Percentiles rank a stretch among this genome's conserved stretches.
Conservation (phyloP, 2,113 vertebrate species). For the Alouatta palliata region DNA sequence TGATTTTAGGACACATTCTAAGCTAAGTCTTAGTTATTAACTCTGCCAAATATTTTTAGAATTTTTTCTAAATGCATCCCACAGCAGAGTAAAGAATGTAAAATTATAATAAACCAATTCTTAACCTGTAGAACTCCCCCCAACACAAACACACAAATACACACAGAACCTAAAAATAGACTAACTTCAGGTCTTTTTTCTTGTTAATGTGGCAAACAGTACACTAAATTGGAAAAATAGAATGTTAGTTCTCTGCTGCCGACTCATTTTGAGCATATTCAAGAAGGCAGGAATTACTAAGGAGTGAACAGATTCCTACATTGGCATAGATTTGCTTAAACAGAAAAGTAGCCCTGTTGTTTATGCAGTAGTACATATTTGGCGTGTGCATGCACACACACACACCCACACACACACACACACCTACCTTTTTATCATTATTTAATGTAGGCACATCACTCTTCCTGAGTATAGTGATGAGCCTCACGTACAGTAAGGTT, state of each 20-base stretch:
- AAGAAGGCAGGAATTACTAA: neutral
- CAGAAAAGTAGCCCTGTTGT: neutral
- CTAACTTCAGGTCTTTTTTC: neutral
- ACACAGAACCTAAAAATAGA: too few relatives aligned
- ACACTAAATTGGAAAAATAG: neutral
- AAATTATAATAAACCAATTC: neutral
- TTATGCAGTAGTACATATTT: neutral
- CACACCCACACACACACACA: accelerated
- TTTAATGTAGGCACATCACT: neutral
- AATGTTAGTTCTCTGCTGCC: neutral
- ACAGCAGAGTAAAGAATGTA: neutral
- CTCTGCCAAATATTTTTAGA: neutral
- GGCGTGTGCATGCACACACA: neutral
- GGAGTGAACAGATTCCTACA: too few relatives aligned
- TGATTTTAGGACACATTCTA: neutral
- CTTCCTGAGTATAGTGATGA: neutral
- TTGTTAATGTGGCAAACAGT: neutral
- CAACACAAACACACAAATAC: too few relatives aligned
- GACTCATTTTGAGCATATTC: neutral
- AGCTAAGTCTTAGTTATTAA: neutral
- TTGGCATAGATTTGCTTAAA: neutral
- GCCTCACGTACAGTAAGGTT: neutral
- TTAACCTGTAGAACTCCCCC: neutral
- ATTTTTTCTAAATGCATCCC: neutral
- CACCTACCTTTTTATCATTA: neutral